A percentile compares a stretch with the other conserved stretches of the same genome.
phyloP scores from a whole-genome alignment of 1,140 invertebrate genomes.

The Drosophila nannoptera region DNA sequence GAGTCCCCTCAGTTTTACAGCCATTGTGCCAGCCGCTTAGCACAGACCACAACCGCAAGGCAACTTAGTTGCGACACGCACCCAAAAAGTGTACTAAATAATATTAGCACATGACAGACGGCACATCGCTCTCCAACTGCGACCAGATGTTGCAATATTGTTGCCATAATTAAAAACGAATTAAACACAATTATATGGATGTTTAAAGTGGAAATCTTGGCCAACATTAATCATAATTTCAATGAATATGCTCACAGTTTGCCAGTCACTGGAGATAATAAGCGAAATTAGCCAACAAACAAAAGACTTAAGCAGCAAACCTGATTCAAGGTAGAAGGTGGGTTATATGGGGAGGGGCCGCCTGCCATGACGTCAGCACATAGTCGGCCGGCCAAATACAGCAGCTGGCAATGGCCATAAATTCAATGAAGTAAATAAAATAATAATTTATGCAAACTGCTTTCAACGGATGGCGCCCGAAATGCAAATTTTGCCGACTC shows the following conservation, averaged over 20 bases:
- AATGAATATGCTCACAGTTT: conserved; percentile 20
- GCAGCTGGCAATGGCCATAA: conserved; percentile 36
- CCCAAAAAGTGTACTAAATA: conserved; percentile 38
- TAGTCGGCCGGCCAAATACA: background rate
- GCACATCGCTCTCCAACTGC: conserved; percentile 1
- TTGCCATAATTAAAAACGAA: conserved; percentile 10
- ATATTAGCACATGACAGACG: background rate
- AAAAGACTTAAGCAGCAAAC: conserved; percentile 70
- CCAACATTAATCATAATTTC: background rate
- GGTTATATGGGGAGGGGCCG: too few species aligned
- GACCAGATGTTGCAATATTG: background rate
- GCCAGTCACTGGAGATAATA: conserved; percentile 7
- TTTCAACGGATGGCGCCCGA: conserved; percentile 48
- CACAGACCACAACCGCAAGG: conserved; percentile 1
- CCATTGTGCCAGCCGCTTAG: conserved; percentile 14
- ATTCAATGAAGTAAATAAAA: conserved; percentile 31
- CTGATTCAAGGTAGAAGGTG: too few species aligned
- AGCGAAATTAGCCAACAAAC: conserved; percentile 21
- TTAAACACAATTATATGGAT: conserved; percentile 2
- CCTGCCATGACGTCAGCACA: conserved; percentile 54
- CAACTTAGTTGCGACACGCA: conserved; percentile 10
- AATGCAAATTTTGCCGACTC: conserved; percentile 64
- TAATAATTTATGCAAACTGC: conserved; percentile 15
- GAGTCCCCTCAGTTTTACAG: background rate
- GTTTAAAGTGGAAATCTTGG: background rate